Base-by-base conservation (phyloP, 1,140 invertebrate species). In the Saccostrea echinata region DNA sequence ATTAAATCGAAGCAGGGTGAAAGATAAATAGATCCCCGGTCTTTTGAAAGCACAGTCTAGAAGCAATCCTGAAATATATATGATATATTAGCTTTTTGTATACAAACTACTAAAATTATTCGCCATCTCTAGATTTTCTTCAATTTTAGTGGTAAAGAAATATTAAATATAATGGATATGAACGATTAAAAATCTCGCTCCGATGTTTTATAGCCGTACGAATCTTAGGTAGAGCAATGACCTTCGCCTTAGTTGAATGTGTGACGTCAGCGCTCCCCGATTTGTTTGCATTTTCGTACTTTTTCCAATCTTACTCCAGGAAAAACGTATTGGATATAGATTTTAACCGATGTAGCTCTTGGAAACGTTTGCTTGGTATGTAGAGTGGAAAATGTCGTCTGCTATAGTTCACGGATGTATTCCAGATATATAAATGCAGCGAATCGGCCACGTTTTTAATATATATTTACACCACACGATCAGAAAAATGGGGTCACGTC, bases 371-470 rank as follows among this genome's bases (percentile, higher is more conserved):
- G 55, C 16, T 11, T 18, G 11, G 68, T 76, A 27, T 76, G 3
- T 33, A 33, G 24, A 30, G n/a, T 21, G 18, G 24, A 76, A 76
- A 76, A 76, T 76, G 68, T 30, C 30, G 68, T 76, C 68, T 76
- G 68, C 30, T 76, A 16, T 76, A 13, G 27, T 30, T 76, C 27
- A 76, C 30, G 68, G 68, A 76, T 76, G 68, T 33, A 30, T 76
- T 30, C 68, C 30, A 76, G 27, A 76, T 30, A 76, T 30, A 76
- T 30, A 30, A 43, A 43, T 6, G 68, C 68, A 30, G 30, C 68
- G 68, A 30, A 76, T 76, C 68, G 68, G 68, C 68, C 68, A 76
- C 68, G 68, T 76, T 76, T 76, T 76, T 76, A 76, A 76, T 76
- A 76, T 76, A 76, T 33, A 76, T 64, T n/a, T 16, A 76, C 68